phyloP scores from a whole-genome alignment of 2,113 vertebrate species.

The Oxygymnocypris stewartii region DNA sequence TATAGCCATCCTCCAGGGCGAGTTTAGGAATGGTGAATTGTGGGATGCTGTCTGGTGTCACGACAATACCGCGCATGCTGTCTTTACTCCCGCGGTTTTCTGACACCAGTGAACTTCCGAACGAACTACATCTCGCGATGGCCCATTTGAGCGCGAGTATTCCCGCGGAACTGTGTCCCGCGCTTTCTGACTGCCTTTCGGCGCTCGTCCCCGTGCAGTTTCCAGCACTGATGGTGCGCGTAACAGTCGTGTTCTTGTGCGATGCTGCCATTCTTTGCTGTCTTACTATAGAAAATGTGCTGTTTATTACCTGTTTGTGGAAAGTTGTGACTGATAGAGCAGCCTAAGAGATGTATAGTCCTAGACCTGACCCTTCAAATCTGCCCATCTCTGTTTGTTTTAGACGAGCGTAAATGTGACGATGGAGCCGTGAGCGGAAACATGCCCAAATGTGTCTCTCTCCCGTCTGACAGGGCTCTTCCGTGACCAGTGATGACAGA shows the following conservation, averaged over 20 bases:
- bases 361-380: slow-evolving; percentile 10
- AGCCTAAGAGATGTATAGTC: neutral
- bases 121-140: slow-evolving; percentile 55
- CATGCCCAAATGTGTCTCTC: slow-evolving; percentile 55
- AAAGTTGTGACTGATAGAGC: slow-evolving; percentile 1
- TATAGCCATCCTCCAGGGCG: slow-evolving; percentile 57
- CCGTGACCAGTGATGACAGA: neutral
- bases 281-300: neutral
- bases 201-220: slow-evolving; percentile 37
- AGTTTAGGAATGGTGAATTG: slow-evolving; percentile 78
- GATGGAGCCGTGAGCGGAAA: slow-evolving; percentile 54
- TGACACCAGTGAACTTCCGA: slow-evolving; percentile 60
- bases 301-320: neutral
- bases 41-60: slow-evolving; percentile 75
- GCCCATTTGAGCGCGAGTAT: slow-evolving; percentile 67
- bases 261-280: slow-evolving; percentile 53
- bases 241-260: slow-evolving; percentile 58
- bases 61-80: slow-evolving; percentile 64
- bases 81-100: slow-evolving; percentile 65
- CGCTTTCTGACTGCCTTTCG: slow-evolving; percentile 7
- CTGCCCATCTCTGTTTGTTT: slow-evolving; percentile 26
- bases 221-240: slow-evolving; percentile 67
- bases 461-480: slow-evolving; percentile 19
- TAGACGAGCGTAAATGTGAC: slow-evolving; percentile 59
- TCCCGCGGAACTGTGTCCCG: slow-evolving; percentile 66